A percentile compares a stretch with the other conserved stretches of the same genome.
phyloP scores from a whole-genome alignment of 2,797 vertebrate genomes.

The Muraenolepis orangiensis region DNA sequence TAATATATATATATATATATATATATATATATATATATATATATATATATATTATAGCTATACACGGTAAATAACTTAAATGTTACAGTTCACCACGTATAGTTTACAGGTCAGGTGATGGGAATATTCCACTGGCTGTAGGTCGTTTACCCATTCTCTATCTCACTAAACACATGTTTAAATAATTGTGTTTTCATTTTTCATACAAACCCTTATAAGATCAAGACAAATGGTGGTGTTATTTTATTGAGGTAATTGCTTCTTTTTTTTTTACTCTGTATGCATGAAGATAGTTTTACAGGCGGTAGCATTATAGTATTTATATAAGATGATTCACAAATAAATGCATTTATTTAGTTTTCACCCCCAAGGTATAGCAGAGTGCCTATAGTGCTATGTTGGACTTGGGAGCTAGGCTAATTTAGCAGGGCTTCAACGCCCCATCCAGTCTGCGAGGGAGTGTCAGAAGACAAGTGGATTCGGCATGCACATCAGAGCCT shows the following conservation, averaged over 20 bases:
- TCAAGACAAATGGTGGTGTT: background rate
- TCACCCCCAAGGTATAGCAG: slow-evolving; percentile 43
- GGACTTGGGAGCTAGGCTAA: slow-evolving; percentile 39
- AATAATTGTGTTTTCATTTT: background rate
- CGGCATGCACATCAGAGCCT: slow-evolving; percentile 75
- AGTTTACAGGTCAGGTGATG: too few relatives aligned
- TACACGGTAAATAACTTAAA: too few relatives aligned
- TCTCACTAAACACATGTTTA: background rate
- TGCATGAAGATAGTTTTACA: background rate
- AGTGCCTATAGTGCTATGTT: slow-evolving; percentile 50
- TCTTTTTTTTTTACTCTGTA: background rate
- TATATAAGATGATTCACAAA: background rate
- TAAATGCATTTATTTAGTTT: slow-evolving; percentile 38
- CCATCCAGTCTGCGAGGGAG: slow-evolving; percentile 61
- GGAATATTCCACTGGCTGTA: background rate
- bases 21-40: too few relatives aligned
- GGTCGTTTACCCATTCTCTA: background rate
- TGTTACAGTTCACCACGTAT: too few relatives aligned
- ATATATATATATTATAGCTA: too few relatives aligned
- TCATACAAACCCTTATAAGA: background rate
- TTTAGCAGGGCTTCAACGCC: slow-evolving; percentile 51
- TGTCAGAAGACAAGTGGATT: slow-evolving; percentile 73
- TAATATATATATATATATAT: too few relatives aligned
- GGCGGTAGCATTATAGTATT: background rate
- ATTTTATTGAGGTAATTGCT: background rate